A percentile compares a stretch with the other conserved stretches of the same genome.
Evolutionary conservation across 2,797 vertebrate genomes (phyloP).

Genomic region (Tragelaphus eurycerus): DNA sequence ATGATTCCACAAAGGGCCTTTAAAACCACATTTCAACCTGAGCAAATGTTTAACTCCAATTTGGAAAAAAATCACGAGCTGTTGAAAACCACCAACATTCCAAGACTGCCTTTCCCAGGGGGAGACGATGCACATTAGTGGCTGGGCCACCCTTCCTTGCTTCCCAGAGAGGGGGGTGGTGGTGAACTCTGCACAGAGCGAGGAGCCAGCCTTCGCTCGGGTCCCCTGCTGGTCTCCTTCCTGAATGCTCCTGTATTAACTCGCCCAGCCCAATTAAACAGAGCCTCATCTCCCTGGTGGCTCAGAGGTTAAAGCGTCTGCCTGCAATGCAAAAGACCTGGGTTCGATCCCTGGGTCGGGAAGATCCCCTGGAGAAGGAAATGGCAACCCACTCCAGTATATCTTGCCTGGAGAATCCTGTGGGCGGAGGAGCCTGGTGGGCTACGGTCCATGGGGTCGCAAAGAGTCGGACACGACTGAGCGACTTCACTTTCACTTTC

Average conservation of each 20-base stretch:
- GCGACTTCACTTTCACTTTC: no score
- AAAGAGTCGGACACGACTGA: no score
- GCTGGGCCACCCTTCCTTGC: accelerated
- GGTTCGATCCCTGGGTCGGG: no score
- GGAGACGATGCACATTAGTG: background rate
- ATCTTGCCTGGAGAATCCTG: no score
- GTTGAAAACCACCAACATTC: background rate
- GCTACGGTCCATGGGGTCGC: no score
- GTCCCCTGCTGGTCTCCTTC: background rate
- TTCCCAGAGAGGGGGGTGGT: background rate
- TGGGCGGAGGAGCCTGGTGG: no score
- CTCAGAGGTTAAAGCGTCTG: no score
- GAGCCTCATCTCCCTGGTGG: no score
- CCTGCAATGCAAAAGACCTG: no score
- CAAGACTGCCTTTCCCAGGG: background rate
- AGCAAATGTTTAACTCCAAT: conserved; percentile 6
- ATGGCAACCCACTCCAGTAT: no score
- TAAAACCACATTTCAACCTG: background rate
- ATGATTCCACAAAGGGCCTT: background rate
- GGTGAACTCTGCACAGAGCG: background rate
- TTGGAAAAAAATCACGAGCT: background rate
- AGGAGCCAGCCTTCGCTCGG: background rate
- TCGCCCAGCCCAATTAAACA: background rate
- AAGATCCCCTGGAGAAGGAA: no score
- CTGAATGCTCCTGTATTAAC: background rate